phyloP scores from a whole-genome alignment of 53 echinoderm and acorn worm genomes.

The Hippasteria phrygiana region DNA sequence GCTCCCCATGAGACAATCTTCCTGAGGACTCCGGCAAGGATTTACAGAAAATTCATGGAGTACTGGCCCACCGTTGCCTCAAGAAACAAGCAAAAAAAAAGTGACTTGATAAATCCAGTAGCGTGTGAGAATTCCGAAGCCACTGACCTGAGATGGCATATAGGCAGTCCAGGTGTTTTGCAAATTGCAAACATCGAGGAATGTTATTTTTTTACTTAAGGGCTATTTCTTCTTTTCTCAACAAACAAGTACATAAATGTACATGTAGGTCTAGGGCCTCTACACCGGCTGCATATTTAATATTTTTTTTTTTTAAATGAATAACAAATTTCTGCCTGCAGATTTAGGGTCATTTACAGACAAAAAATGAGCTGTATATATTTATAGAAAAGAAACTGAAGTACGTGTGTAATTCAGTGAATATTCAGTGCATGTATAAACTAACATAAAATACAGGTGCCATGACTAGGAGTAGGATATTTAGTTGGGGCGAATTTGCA shows the following conservation, averaged over 20 bases:
- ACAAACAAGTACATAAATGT: not conserved
- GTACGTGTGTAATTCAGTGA: too few species aligned
- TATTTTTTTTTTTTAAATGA: too few species aligned
- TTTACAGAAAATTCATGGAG: slow-evolving; percentile 23
- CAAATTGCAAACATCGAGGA: slow-evolving; percentile 36
- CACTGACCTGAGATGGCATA: slow-evolving; percentile 50
- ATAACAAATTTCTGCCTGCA: not conserved
- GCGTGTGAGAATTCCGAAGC: slow-evolving; percentile 19
- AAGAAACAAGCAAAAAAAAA: slow-evolving; percentile 32
- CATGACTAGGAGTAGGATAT: too few species aligned
- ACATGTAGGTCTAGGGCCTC: too few species aligned
- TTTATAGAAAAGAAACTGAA: too few species aligned
- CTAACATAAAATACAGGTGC: too few species aligned
- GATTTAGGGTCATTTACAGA: not conserved
- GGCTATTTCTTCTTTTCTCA: not conserved
- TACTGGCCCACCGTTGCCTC: slow-evolving; percentile 28
- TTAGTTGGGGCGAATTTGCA: too few species aligned
- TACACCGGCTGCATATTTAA: not conserved
- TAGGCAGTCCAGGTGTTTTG: slow-evolving; percentile 49
- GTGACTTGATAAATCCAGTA: slow-evolving; percentile 11
- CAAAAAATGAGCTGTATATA: too few species aligned
- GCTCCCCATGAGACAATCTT: slow-evolving; percentile 22
- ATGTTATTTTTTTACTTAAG: slow-evolving; percentile 56
- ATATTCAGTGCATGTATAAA: too few species aligned
- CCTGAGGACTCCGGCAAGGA: not conserved